Evolutionary conservation across 2,888 invertebrate genomes (phyloP).

Genomic region (Dinocampus coccinellae): DNA sequence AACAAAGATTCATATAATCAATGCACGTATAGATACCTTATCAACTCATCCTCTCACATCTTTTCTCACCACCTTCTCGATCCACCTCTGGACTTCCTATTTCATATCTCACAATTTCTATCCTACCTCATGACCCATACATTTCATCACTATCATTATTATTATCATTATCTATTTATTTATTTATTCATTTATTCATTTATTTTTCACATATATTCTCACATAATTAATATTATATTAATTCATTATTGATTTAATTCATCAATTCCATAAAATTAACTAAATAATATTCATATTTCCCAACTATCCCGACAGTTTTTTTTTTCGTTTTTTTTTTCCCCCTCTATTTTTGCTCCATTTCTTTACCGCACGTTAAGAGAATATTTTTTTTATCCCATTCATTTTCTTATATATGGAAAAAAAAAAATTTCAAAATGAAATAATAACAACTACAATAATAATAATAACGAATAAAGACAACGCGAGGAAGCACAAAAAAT

Average conservation of each 20-base stretch:
- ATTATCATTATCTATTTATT: too few species aligned
- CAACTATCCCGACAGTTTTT: too few species aligned
- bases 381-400: too few species aligned
- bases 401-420: too few species aligned
- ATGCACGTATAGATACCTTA: slow-evolving; percentile 18
- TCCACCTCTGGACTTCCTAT: too few species aligned
- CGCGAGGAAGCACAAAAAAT: neutral
- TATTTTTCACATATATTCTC: neutral
- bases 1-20: slow-evolving; percentile 7
- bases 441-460: neutral
- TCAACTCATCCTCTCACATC: neutral
- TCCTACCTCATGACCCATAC: neutral
- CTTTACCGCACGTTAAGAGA: too few species aligned
- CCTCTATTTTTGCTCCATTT: neutral
- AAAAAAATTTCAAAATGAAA: neutral
- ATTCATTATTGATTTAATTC: neutral
- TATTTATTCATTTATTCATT: too few species aligned
- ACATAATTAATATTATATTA: too few species aligned
- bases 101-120: neutral
- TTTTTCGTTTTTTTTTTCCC: neutral
- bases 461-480: neutral
- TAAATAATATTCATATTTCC: too few species aligned
- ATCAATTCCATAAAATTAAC: too few species aligned
- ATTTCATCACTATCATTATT: neutral
- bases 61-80: neutral